These are phyloP conservation scores for Phallusia fumigata DNA, from an alignment of 23 tunicate genomes.

Conservation along the genomic window DNA sequence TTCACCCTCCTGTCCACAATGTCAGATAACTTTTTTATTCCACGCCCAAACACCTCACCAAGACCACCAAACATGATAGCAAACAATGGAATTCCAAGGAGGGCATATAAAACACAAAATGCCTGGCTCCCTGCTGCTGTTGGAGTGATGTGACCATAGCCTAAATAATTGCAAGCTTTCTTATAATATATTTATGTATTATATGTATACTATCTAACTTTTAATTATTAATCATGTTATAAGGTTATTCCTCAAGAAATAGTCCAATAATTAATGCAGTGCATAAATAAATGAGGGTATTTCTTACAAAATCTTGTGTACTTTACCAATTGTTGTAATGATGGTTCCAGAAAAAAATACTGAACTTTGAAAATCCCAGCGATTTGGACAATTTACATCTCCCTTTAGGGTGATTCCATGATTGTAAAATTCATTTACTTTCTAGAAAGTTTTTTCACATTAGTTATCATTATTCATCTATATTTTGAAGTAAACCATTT, in stretches of 20 bases:
- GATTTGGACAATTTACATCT: slow-evolving; percentile 35
- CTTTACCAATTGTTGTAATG: slow-evolving; percentile 66
- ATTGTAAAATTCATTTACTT: slow-evolving; percentile 20
- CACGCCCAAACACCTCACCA: slow-evolving; percentile 14
- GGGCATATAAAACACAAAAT: slow-evolving; percentile 62
- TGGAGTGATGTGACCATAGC: slow-evolving; percentile 77
- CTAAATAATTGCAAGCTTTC: not conserved
- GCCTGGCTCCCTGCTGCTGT: slow-evolving; percentile 35
- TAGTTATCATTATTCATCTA: not conserved
- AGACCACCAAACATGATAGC: slow-evolving; percentile 60
- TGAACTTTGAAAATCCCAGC: slow-evolving; percentile 65
- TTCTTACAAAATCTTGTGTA: not conserved
- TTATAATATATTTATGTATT: not conserved
- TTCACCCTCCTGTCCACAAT: slow-evolving; percentile 26
- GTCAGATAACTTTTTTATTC: slow-evolving; percentile 3
- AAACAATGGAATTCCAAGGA: slow-evolving; percentile 77
- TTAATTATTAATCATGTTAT: not conserved
- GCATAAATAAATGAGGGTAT: not conserved
- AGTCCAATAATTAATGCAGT: not conserved
- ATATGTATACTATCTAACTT: not conserved
- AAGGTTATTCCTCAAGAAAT: no score
- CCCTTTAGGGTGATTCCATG: slow-evolving; percentile 31
- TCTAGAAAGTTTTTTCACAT: slow-evolving; percentile 3
- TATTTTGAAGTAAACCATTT: not conserved
- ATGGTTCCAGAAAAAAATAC: slow-evolving; percentile 75